phyloP scores from a whole-genome alignment of 2,888 invertebrate genomes.

The Dynastes tityus region DNA sequence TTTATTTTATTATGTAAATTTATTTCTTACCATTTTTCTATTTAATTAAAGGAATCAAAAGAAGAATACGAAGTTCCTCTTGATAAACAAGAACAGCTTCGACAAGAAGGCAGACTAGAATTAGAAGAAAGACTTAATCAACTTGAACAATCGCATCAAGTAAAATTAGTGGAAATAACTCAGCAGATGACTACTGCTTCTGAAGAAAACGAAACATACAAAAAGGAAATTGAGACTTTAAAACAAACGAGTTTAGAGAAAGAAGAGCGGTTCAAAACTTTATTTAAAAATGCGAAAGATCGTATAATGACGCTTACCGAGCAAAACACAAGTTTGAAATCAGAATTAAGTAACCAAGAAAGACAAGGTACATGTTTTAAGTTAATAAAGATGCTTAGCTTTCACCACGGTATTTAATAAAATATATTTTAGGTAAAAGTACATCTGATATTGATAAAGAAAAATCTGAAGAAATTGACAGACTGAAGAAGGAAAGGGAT shows the following conservation, averaged over 20 bases:
- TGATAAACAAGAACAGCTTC: slow-evolving; percentile 70
- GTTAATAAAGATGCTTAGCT: not conserved
- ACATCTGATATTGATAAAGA: slow-evolving; percentile 68
- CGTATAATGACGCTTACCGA: slow-evolving; percentile 83
- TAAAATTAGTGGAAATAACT: slow-evolving; percentile 70
- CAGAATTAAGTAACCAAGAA: slow-evolving; percentile 71
- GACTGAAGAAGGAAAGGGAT: slow-evolving; percentile 79
- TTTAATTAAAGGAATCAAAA: slow-evolving; percentile 68
- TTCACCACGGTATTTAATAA: not conserved
- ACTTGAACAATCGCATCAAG: slow-evolving; percentile 70
- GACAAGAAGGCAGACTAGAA: slow-evolving; percentile 71
- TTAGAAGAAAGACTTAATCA: slow-evolving; percentile 68
- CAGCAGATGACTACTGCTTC: slow-evolving; percentile 69
- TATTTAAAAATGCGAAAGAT: slow-evolving; percentile 83
- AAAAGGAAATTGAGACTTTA: slow-evolving; percentile 71
- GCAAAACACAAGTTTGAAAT: slow-evolving; percentile 76
- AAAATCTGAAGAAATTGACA: slow-evolving; percentile 74
- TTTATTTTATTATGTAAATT: not conserved
- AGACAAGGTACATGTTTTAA: slow-evolving; percentile 44
- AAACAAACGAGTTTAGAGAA: slow-evolving; percentile 69
- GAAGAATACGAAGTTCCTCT: slow-evolving; percentile 72
- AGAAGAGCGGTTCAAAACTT: slow-evolving; percentile 70
- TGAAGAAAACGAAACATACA: slow-evolving; percentile 74
- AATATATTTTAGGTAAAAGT: slow-evolving; percentile 43
- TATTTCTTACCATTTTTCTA: slow-evolving; percentile 27